Evolutionary conservation across 2,797 vertebrate genomes (phyloP), one percentile per base, ranked within the genome.

Genomic region (Enteromius treurensis): DNA sequence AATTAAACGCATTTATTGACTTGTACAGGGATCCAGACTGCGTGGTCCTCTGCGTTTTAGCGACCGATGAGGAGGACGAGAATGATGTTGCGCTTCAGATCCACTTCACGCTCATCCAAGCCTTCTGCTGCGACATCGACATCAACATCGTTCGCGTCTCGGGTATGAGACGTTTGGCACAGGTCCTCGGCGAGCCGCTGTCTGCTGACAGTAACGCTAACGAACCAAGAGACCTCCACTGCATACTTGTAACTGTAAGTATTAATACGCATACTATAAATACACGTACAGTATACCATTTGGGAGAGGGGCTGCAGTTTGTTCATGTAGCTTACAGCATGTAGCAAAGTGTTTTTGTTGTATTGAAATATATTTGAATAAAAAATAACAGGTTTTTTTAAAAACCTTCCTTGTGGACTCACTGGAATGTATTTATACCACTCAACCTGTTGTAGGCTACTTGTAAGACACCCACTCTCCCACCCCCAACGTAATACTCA

Each of bases 61-160:
- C 95, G 10, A 92, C 95, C 0, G 97, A 98, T 0, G 93, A 96
- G 37, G 95, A 96, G 14, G 93, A 96, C 3, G 95, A 96, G 5
- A 94, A 91, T 0, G 96, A 98, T 21, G 95, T 97, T 23, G 97
- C 95, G 0, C 89, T 99, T 80, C 97, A 98, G 90, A 98, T 99
- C 90, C 97, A 98, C 90, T 98, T 98, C 91, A 99, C 97, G 0
- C 94, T 99, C 29, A 95, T 99, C 86, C 97, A 96, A 88, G 96
- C 97, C 0, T 99, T 98, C 79, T 99, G 97, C 88, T 97, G 96
- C 0, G 97, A 97, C 91, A 97, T 95, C 1, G 95, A 96, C 90
- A 97, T 98, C 84, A 93, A 96, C 87, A 97, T 97, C 71, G 89
- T 99, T 62, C 92, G 96, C 0, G 95, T 98, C 5, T 96, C 94